Evolutionary conservation across 2,888 invertebrate genomes (phyloP).

Genomic region (Ophioninae sp.): DNA sequence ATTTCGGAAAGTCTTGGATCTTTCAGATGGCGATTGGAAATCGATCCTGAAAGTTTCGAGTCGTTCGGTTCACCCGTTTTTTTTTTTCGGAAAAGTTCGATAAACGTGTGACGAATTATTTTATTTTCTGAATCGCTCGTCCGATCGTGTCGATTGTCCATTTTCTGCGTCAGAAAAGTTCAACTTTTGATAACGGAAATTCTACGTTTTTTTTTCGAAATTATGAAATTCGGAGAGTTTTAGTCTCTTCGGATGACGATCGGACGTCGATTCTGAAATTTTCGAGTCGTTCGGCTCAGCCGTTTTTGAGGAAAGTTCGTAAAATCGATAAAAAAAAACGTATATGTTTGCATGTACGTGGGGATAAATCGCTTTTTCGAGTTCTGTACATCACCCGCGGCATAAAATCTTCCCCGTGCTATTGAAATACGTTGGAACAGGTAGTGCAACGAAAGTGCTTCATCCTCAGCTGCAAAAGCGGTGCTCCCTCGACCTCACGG

Average conservation of each 20-base stretch:
- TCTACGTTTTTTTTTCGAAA: neutral
- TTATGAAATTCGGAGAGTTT: neutral
- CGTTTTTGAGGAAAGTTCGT: neutral
- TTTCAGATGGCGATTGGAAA: too few relatives aligned
- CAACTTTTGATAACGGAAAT: neutral
- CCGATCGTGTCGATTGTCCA: too few relatives aligned
- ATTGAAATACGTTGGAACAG: conserved; percentile 5
- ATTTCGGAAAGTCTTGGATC: too few relatives aligned
- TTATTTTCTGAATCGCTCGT: too few relatives aligned
- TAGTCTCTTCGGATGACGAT: neutral
- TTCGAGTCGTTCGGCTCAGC: neutral
- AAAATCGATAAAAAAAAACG: neutral
- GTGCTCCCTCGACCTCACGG: conserved; percentile 41
- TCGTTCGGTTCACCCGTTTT: too few relatives aligned
- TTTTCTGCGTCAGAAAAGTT: too few relatives aligned
- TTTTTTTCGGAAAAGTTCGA: too few relatives aligned
- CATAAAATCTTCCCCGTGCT: conserved; percentile 8
- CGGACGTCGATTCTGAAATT: neutral
- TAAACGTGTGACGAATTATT: too few relatives aligned
- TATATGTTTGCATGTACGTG: neutral
- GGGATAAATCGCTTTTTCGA: neutral
- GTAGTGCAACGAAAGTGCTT: neutral
- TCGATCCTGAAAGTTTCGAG: too few relatives aligned
- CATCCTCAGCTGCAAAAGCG: neutral
- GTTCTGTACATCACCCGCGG: conserved; percentile 3